Base-by-base conservation (phyloP, 2,797 vertebrate genomes). In the Anableps anableps region DNA sequence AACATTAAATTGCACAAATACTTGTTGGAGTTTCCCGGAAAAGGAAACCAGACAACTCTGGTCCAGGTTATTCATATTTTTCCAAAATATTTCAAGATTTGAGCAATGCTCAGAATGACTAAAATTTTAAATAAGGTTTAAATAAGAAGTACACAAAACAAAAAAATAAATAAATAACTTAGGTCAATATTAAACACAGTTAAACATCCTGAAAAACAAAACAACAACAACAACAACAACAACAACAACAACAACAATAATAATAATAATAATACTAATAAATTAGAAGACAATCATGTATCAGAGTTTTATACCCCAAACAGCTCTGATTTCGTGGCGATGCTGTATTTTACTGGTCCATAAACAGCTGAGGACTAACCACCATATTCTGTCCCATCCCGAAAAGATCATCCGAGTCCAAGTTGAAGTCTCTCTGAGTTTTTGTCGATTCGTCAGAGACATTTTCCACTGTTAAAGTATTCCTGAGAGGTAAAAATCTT, bases 321-420 rank as follows among this genome's bases (percentile, higher is more conserved):
- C 23, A 76, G 47, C 45, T 34, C 16, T 31, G 3, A 29, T 23
- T 76, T 77, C 21, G 34, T 26, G 76, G 50, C 5, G 45, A 1
- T 71, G 34, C 38, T 17, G 43, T 38, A 0, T 72, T 76, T 81
- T 77, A 93, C 48, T 84, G 85, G 29, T 94, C 88, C 85, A 81
- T 34, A 19, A 89, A 92, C 83, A 94, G 89, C 50, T 94, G 93
- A 78, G 95, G 95, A 89, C 95, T 96, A 72, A 68, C 70, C 76
- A 95, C 0, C 6, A 74, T 29, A 16, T 88, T 85, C 45, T 80
- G 83, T 58, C 62, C 81, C 85, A 95, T 94, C 68, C 93, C 94
- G 8, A 96, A 74, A 36, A 88, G 95, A 75, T 96, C 95, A 19
- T 88, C 93, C 9, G 94, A 94, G 83, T 95, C 91, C 83, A 95